These are phyloP conservation scores for Phrynosoma blainvillii DNA, from an alignment of 2,113 vertebrate genomes.

Conservation along the genomic window DNA sequence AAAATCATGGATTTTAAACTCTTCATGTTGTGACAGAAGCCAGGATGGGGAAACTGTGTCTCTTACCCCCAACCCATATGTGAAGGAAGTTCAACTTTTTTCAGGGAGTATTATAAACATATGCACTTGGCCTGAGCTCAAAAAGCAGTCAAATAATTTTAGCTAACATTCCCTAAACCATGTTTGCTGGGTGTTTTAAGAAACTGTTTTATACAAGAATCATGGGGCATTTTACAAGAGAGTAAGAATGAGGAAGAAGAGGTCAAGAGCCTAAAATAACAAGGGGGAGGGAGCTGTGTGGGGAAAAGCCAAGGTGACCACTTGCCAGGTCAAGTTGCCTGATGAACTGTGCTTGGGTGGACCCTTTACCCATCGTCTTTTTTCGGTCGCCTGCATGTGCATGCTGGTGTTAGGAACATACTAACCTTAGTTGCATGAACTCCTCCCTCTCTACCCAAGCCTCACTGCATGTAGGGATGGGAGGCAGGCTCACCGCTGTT, in stretches of 20 bases:
- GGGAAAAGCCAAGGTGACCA: not conserved
- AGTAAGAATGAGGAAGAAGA: not conserved
- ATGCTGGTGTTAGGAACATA: conserved; percentile 60
- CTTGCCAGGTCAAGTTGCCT: not conserved
- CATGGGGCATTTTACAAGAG: not conserved
- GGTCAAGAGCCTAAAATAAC: not conserved
- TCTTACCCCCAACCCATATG: not conserved
- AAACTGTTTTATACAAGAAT: not conserved
- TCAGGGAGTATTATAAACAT: too few species aligned
- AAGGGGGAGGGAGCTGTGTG: not conserved
- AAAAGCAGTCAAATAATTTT: too few species aligned
- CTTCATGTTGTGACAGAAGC: not conserved
- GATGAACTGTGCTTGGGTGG: not conserved
- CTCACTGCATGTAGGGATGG: not conserved
- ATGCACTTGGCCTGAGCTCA: too few species aligned
- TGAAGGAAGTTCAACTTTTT: not conserved
- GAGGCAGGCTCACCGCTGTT: conserved; percentile 53
- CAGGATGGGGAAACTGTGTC: not conserved
- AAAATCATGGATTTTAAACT: not conserved
- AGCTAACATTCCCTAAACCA: too few species aligned
- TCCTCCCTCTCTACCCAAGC: not conserved
- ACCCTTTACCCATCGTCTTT: too few species aligned
- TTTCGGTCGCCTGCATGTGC: conserved; percentile 27
- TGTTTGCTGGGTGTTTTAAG: not conserved
- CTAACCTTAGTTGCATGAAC: conserved; percentile 58